These are phyloP conservation scores for Lordiphosa andalusiaca DNA, from an alignment of 2,888 invertebrate genomes.

Conservation along the genomic window DNA sequence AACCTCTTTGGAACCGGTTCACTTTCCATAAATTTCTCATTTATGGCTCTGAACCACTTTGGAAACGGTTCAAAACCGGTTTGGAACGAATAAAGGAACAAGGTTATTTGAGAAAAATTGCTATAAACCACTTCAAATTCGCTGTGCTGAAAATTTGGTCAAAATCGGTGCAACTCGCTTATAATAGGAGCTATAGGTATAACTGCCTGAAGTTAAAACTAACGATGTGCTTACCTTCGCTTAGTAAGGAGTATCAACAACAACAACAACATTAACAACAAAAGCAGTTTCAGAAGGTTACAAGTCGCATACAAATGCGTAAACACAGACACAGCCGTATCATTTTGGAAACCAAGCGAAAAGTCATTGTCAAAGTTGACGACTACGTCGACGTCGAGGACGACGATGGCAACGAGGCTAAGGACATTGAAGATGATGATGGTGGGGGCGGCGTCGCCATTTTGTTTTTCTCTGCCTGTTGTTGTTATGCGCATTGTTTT, in stretches of 20 bases:
- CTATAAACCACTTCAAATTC: too few relatives aligned
- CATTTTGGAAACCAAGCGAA: constrained; percentile 59
- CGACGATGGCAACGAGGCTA: background rate
- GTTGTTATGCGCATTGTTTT: constrained; percentile 61
- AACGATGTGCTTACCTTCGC: too few relatives aligned
- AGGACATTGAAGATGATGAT: constrained; percentile 20
- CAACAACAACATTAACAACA: constrained; percentile 33
- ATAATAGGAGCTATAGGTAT: too few relatives aligned
- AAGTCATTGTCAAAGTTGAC: constrained; percentile 68
- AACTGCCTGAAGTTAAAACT: too few relatives aligned
- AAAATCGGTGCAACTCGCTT: too few relatives aligned
- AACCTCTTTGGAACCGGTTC: too few relatives aligned
- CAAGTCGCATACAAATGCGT: constrained; percentile 24
- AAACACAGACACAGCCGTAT: constrained; percentile 39
- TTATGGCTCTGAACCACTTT: too few relatives aligned
- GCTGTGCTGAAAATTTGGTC: too few relatives aligned
- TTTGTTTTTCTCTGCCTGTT: constrained; percentile 45
- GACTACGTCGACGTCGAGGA: constrained; percentile 10
- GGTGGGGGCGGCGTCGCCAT: constrained; percentile 51
- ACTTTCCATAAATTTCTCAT: too few relatives aligned
- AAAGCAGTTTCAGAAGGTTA: constrained; percentile 14
- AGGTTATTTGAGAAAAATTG: too few relatives aligned
- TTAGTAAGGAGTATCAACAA: constrained; percentile 5
- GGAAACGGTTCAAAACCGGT: too few relatives aligned
- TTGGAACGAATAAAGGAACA: too few relatives aligned